A percentile compares a stretch with the other conserved stretches of the same genome.
Evolutionary conservation across 2,888 invertebrate genomes (phyloP).

Genomic region (Protonemura montana): DNA sequence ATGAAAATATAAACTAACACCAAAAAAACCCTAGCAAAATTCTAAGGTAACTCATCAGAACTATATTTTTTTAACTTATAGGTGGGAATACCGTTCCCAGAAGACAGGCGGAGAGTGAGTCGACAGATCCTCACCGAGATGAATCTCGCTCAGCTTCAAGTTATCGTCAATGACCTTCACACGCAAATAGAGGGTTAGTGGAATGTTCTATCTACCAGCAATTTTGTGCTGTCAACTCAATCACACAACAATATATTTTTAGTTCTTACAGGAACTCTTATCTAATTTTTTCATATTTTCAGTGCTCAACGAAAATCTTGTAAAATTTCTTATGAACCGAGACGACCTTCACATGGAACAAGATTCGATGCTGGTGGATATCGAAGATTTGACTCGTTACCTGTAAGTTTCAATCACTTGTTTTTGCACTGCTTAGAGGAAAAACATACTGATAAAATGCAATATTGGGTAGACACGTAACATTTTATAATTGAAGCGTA

Average conservation of each 20-base stretch:
- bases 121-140: constrained; percentile 88
- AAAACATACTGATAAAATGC: too few relatives aligned
- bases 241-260: not conserved
- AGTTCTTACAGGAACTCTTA: not conserved
- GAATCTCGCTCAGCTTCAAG: constrained; percentile 92
- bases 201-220: not conserved
- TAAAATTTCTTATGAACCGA: constrained; percentile 86
- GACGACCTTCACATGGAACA: constrained; percentile 98
- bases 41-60: not conserved
- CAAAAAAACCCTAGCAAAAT: too few relatives aligned
- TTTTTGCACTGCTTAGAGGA: too few relatives aligned
- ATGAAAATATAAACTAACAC: too few relatives aligned
- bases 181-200: constrained; percentile 82
- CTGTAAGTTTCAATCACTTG: constrained; percentile 81
- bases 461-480: too few relatives aligned
- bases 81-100: constrained; percentile 83
- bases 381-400: constrained; percentile 92
- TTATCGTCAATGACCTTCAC: constrained; percentile 93
- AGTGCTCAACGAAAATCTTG: constrained; percentile 87
- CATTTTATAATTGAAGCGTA: too few relatives aligned
- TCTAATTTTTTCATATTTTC: constrained; percentile 41
- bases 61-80: constrained; percentile 53
- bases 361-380: constrained; percentile 96
- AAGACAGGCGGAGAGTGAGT: constrained; percentile 82
- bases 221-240: not conserved